A percentile compares a stretch with the other conserved stretches of the same genome.
phyloP scores from a whole-genome alignment of 1,140 invertebrate genomes.

The Anagrus nilaparvatae region DNA sequence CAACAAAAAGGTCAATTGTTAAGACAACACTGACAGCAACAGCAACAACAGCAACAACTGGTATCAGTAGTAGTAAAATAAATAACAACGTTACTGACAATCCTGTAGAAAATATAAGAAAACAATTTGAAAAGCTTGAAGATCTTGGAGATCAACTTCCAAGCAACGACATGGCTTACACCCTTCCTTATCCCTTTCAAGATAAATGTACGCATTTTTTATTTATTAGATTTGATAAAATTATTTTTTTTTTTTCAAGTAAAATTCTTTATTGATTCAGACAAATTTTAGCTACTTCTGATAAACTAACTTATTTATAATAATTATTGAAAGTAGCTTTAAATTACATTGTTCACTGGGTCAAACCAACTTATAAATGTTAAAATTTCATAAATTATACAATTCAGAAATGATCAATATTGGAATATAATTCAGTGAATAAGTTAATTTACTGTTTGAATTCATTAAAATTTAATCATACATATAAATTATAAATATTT shows the following conservation, averaged over 20 bases:
- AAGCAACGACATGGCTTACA: constrained; percentile 58
- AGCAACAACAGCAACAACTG: constrained; percentile 20
- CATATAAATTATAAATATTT: too few relatives aligned
- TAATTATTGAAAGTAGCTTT: too few relatives aligned
- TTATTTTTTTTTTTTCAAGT: constrained; percentile 1
- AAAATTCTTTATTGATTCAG: not conserved
- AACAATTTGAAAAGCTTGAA: constrained; percentile 66
- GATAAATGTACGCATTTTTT: constrained; percentile 56
- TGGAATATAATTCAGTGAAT: too few relatives aligned
- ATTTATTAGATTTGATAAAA: not conserved
- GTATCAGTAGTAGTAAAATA: too few relatives aligned
- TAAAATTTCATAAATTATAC: too few relatives aligned
- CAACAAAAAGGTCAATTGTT: constrained; percentile 39
- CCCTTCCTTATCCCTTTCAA: constrained; percentile 61
- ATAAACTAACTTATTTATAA: too few relatives aligned
- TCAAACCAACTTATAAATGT: too few relatives aligned
- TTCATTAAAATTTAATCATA: too few relatives aligned
- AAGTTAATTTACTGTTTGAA: too few relatives aligned
- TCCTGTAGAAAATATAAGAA: constrained; percentile 62
- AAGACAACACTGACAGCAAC: constrained; percentile 9
- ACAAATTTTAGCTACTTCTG: too few relatives aligned
- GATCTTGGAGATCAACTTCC: constrained; percentile 71
- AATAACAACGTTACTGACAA: constrained; percentile 49
- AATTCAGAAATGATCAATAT: too few relatives aligned
- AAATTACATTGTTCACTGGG: too few relatives aligned